A percentile compares a stretch with the other conserved stretches of the same genome.
Evolutionary conservation across 2,888 invertebrate genomes (phyloP).

Genomic region (Ceratothoa steindachneri): DNA sequence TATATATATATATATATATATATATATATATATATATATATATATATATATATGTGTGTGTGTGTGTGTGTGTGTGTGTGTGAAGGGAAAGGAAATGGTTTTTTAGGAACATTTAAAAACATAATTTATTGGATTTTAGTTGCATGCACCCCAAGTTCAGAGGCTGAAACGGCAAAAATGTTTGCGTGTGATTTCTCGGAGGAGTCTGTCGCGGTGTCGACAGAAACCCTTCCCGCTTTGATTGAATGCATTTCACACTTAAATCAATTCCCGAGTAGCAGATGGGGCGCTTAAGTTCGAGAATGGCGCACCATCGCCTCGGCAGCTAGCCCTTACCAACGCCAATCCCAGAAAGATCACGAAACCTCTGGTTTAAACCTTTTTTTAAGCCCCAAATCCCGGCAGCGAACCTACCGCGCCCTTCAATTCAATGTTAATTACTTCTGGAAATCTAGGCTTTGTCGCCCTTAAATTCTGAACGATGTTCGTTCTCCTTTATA

Average conservation of each 20-base stretch:
- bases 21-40: neutral
- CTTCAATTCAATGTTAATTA: neutral
- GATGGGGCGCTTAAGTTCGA: neutral
- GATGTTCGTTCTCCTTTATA: neutral
- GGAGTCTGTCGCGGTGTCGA: neutral
- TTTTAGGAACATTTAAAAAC: neutral
- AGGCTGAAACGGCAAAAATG: slow-evolving; percentile 1
- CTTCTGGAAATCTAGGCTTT: neutral
- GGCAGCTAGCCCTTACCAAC: neutral
- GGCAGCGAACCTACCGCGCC: neutral
- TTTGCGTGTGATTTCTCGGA: neutral
- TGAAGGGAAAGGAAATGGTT: no score
- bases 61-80: neutral
- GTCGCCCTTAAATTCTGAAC: slow-evolving; percentile 3
- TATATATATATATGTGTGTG: neutral
- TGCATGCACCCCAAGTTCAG: neutral
- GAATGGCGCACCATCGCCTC: neutral
- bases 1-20: no score
- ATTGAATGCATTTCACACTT: slow-evolving; percentile 8
- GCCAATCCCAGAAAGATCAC: neutral
- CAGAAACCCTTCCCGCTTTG: neutral
- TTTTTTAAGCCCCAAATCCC: slow-evolving; percentile 7
- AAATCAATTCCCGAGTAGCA: slow-evolving; percentile 11
- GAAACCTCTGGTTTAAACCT: neutral
- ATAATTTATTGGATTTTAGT: neutral